These are phyloP conservation scores for Thryonomys swinderianus DNA, from an alignment of 2,113 vertebrate genomes.

Conservation along the genomic window DNA sequence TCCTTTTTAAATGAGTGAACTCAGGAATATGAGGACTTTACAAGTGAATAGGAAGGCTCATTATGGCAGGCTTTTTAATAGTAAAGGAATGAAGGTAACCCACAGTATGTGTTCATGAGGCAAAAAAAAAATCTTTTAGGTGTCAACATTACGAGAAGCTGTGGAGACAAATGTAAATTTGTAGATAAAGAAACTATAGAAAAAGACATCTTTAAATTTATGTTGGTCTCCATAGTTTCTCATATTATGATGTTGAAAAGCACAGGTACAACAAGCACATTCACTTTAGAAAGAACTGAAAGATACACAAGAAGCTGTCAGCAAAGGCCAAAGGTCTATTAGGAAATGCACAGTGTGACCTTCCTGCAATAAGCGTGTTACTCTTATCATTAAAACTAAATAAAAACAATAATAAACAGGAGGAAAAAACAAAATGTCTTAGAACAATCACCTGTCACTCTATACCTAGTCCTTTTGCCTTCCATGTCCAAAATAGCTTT, in stretches of 20 bases:
- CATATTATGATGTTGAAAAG: background rate
- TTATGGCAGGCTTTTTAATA: background rate
- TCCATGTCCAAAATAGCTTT: conserved; percentile 9
- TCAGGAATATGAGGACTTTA: background rate
- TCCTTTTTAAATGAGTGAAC: background rate
- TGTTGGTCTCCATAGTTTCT: background rate
- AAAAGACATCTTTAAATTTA: background rate
- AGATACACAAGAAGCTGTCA: background rate
- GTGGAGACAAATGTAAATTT: background rate
- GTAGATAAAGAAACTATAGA: background rate
- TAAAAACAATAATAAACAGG: background rate
- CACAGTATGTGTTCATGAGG: background rate
- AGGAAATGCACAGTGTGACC: background rate
- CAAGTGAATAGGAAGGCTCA: background rate
- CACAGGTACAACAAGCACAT: background rate
- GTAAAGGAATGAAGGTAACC: background rate
- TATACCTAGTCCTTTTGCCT: background rate
- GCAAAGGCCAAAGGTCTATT: background rate
- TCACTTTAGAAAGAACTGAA: background rate
- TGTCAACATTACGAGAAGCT: background rate
- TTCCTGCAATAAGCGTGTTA: background rate
- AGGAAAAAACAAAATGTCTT: background rate
- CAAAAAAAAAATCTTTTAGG: conserved; percentile 25
- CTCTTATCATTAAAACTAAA: conserved; percentile 7
- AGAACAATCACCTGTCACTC: conserved; percentile 29